phyloP scores from a whole-genome alignment of 1,140 invertebrate genomes.

The Brachionus angularis region DNA sequence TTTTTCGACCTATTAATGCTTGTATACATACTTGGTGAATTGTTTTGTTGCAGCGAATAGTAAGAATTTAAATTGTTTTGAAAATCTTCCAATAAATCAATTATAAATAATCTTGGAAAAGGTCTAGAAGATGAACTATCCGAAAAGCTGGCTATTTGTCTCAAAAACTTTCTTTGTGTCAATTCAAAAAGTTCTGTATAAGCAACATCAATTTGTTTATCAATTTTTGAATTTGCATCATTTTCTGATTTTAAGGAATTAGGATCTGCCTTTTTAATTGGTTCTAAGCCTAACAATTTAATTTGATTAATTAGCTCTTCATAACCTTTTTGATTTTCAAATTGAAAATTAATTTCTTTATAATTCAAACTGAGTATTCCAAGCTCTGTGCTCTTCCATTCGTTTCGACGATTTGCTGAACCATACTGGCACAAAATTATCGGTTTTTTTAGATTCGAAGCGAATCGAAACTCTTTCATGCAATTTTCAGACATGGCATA shows the following conservation, averaged over 20 bases:
- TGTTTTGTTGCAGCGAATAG: not conserved
- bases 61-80: not conserved
- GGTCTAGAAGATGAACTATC: slow-evolving; percentile 21
- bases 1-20: not conserved
- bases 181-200: slow-evolving; percentile 45
- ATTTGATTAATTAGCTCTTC: not conserved
- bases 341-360: slow-evolving; percentile 51
- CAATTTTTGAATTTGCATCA: not conserved
- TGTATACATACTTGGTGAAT: not conserved
- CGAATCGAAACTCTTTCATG: slow-evolving; percentile 51
- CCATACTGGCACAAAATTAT: slow-evolving; percentile 47
- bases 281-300: not conserved
- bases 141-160: slow-evolving; percentile 44
- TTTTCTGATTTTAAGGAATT: not conserved
- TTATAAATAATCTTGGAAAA: slow-evolving; percentile 46
- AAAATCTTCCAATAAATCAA: slow-evolving; percentile 45
- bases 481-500: slow-evolving; percentile 51
- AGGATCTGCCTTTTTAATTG: not conserved
- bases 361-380: slow-evolving; percentile 50
- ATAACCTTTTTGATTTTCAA: slow-evolving; percentile 47
- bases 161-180: slow-evolving; percentile 46
- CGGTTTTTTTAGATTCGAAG: slow-evolving; percentile 50
- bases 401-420: not conserved
- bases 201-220: not conserved
- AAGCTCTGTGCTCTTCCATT: slow-evolving; percentile 47